Evolutionary conservation across 1,140 invertebrate genomes (phyloP).

Genomic region (Aplysia californica): DNA sequence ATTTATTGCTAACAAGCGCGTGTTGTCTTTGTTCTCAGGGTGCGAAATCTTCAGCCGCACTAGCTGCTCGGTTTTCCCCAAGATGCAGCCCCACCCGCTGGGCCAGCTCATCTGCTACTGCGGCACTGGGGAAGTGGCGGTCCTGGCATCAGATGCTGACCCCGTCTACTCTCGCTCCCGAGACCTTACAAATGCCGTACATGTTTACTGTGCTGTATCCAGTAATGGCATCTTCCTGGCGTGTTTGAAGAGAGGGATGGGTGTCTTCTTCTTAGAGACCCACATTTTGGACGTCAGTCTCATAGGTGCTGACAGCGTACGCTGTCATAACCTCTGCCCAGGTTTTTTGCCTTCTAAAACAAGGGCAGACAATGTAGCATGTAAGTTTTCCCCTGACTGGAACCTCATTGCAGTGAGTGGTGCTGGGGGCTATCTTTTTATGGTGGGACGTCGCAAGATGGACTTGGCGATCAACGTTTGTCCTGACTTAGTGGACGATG

Average conservation of each 20-base stretch:
- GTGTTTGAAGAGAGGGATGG: conserved; percentile 29
- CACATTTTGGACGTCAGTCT: conserved; percentile 16
- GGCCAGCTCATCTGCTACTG: conserved; percentile 37
- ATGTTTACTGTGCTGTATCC: conserved; percentile 41
- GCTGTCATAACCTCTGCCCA: conserved; percentile 34
- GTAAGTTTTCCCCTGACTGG: conserved; percentile 52
- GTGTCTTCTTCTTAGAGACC: conserved; percentile 34
- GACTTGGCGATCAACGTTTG: conserved; percentile 29
- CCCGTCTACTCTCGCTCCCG: conserved; percentile 14
- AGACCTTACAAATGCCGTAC: conserved; percentile 34
- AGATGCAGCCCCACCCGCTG: conserved; percentile 36
- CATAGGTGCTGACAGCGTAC: neutral
- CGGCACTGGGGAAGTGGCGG: conserved; percentile 26
- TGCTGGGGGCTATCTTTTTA: conserved; percentile 35
- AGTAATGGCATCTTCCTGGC: conserved; percentile 45
- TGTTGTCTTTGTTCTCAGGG: too few relatives aligned
- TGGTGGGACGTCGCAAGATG: conserved; percentile 25
- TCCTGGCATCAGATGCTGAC: conserved; percentile 26
- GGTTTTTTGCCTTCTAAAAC: conserved; percentile 31
- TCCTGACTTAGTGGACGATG: conserved; percentile 23
- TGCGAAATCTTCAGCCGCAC: conserved; percentile 26
- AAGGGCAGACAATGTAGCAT: conserved; percentile 44
- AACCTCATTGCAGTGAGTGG: conserved; percentile 39
- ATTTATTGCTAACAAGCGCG: too few relatives aligned
- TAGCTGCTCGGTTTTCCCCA: conserved; percentile 28